phyloP scores from a whole-genome alignment of 2,113 vertebrate species.

The Megaptera novaeangliae region DNA sequence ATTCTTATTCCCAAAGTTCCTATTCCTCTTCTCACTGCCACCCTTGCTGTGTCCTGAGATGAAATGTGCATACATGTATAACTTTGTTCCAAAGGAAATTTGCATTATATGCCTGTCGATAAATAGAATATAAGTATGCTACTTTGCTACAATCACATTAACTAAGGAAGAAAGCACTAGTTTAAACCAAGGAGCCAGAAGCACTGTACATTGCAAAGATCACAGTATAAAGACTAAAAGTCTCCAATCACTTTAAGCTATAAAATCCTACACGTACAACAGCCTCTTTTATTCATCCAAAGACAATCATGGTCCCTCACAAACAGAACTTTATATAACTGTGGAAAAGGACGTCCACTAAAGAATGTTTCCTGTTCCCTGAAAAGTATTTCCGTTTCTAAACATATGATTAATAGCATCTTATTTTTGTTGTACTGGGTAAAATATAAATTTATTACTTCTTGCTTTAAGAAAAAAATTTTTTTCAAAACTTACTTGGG shows the following conservation, averaged over 20 bases:
- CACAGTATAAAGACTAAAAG: background rate
- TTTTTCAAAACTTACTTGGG: background rate
- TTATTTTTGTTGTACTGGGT: background rate
- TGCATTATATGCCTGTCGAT: background rate
- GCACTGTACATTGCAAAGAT: background rate
- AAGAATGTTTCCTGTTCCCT: background rate
- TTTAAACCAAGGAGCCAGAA: slow-evolving; percentile 33
- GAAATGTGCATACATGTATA: background rate
- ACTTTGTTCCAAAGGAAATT: background rate
- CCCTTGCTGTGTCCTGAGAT: background rate
- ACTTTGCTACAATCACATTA: slow-evolving; percentile 11
- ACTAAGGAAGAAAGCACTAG: slow-evolving; percentile 13
- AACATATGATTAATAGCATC: background rate
- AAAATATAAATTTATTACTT: slow-evolving; percentile 2
- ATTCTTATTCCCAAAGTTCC: background rate
- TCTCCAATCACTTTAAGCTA: background rate
- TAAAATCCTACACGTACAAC: background rate
- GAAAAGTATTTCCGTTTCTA: background rate
- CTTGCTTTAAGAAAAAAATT: background rate
- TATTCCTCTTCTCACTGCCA: background rate
- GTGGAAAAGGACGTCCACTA: background rate
- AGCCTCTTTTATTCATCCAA: background rate
- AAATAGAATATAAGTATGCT: slow-evolving; percentile 21
- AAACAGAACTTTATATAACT: background rate
- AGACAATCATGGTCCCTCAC: background rate